phyloP scores from a whole-genome alignment of 2,113 vertebrate genomes.

The Nerophis lumbriciformis region DNA sequence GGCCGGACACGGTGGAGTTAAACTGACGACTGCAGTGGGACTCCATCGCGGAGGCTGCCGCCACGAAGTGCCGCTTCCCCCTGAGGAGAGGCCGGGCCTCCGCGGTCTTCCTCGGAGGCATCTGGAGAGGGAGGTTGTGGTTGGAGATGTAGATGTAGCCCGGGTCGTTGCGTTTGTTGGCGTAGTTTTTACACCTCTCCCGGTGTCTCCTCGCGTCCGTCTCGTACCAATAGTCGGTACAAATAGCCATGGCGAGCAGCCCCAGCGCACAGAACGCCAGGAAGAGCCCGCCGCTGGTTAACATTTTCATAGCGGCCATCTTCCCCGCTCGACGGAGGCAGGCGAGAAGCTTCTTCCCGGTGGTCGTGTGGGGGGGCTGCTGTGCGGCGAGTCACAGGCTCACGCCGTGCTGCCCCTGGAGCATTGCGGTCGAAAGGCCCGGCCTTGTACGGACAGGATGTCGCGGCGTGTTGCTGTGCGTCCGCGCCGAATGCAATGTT shows the following conservation, averaged over 20 bases:
- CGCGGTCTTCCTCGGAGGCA: slow-evolving; percentile 67
- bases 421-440: slow-evolving; percentile 55
- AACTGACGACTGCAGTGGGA: slow-evolving; percentile 84
- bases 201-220: slow-evolving; percentile 84
- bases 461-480: slow-evolving; percentile 57
- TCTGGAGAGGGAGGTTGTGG: slow-evolving; percentile 83
- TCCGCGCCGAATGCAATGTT: slow-evolving; percentile 60
- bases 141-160: slow-evolving; percentile 85
- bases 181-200: slow-evolving; percentile 83
- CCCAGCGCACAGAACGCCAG: slow-evolving; percentile 81
- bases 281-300: slow-evolving; percentile 82
- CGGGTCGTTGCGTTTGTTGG: slow-evolving; percentile 83
- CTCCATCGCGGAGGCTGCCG: slow-evolving; percentile 74
- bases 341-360: slow-evolving; percentile 60
- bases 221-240: slow-evolving; percentile 90
- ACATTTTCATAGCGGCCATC: slow-evolving; percentile 86
- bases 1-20: slow-evolving; percentile 84
- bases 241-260: slow-evolving; percentile 83
- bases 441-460: slow-evolving; percentile 43
- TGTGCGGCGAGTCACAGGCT: slow-evolving; percentile 57
- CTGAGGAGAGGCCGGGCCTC: slow-evolving; percentile 47
- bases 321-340: slow-evolving; percentile 69
- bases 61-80: slow-evolving; percentile 66
- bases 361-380: slow-evolving; percentile 23
- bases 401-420: slow-evolving; percentile 38